Conservation (phyloP, 2,888 invertebrate genomes). For the Copidosoma aretas region DNA sequence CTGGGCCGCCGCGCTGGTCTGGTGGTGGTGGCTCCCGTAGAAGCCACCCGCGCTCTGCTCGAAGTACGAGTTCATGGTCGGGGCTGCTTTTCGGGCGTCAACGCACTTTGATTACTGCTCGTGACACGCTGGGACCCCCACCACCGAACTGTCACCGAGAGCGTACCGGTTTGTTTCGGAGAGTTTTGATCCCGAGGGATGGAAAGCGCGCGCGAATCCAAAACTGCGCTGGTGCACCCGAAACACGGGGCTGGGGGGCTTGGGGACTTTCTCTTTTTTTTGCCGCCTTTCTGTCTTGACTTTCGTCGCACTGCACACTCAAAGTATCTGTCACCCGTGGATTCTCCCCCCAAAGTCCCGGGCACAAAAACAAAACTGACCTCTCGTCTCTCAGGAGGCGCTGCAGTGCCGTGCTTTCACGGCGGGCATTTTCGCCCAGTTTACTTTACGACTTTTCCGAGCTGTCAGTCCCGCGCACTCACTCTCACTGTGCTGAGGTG, state of each 20-base stretch:
- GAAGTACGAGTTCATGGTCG: conserved; percentile 88
- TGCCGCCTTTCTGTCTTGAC: no score
- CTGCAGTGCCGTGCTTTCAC: no score
- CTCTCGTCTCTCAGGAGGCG: no score
- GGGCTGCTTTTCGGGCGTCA: no score
- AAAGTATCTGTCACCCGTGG: no score
- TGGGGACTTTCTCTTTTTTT: no score
- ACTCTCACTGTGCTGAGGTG: conserved; percentile 5
- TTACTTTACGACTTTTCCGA: not conserved
- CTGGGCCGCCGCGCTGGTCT: conserved; percentile 71
- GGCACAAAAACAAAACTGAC: no score
- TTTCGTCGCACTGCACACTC: no score
- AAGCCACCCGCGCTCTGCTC: conserved; percentile 86
- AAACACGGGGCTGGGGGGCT: no score
- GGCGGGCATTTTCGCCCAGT: not conserved
- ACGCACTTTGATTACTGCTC: not conserved
- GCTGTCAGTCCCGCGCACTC: not conserved
- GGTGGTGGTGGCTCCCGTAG: conserved; percentile 90
- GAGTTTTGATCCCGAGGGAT: not conserved
- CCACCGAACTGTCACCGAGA: not conserved
- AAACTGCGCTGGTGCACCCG: not conserved
- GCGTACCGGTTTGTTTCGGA: no score
- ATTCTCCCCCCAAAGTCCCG: no score
- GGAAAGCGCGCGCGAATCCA: not conserved
- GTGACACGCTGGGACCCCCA: no score